phyloP scores from a whole-genome alignment of 2,113 vertebrate genomes.

The Hyperoodon ampullatus region DNA sequence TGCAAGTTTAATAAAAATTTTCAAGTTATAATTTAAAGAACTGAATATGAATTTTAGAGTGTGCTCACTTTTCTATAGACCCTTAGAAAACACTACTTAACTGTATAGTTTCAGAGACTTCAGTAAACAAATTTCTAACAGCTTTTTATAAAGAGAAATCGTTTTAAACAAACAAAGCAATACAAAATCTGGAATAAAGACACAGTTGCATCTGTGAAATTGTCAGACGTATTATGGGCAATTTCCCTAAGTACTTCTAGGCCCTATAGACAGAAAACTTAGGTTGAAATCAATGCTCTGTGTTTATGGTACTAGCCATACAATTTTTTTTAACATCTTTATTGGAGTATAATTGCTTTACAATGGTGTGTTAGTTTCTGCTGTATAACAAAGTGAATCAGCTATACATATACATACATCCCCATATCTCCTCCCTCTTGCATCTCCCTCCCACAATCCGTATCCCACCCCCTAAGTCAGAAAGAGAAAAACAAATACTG shows the following conservation, averaged over 20 bases:
- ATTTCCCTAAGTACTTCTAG: neutral
- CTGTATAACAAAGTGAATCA: no score
- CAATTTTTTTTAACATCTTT: neutral
- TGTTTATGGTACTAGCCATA: neutral
- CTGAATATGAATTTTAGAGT: neutral
- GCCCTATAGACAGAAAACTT: neutral
- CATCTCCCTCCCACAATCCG: no score
- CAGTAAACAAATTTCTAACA: neutral
- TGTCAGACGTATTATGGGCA: neutral
- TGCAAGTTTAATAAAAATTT: neutral
- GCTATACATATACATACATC: no score
- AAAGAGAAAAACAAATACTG: no score
- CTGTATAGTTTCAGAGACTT: neutral
- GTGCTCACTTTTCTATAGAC: neutral
- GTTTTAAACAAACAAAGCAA: neutral
- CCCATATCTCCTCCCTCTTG: no score
- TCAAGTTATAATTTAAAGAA: neutral
- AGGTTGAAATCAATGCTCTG: neutral
- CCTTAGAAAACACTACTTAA: neutral
- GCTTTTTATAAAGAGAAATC: neutral
- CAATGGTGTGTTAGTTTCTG: no score
- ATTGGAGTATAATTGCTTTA: no score
- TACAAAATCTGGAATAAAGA: neutral
- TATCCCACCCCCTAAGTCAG: no score
- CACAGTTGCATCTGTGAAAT: neutral